These are phyloP conservation scores for Periophthalmus modestus DNA, from an alignment of 2,113 vertebrate genomes.

Conservation along the genomic window DNA sequence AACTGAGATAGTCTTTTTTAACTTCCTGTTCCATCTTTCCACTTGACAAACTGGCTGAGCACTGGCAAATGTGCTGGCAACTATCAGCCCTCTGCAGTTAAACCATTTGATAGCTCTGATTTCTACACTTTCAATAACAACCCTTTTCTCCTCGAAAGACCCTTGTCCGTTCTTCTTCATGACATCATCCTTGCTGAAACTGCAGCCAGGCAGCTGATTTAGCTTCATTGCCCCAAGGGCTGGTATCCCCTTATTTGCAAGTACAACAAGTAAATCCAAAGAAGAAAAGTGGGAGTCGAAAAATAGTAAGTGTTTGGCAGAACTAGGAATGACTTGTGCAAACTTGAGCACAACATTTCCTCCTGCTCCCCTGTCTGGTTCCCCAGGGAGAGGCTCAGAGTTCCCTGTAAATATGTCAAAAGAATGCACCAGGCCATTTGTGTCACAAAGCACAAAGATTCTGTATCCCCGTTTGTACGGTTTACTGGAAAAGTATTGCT, in stretches of 20 bases:
- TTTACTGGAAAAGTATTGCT: constrained; percentile 16
- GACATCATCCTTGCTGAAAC: constrained; percentile 4
- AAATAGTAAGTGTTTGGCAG: constrained; percentile 17
- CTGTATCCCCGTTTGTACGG: constrained; percentile 24
- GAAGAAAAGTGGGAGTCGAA: constrained; percentile 30
- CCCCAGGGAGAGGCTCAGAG: constrained; percentile 6
- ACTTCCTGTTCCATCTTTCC: constrained; percentile 22
- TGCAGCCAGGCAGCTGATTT: constrained; percentile 12
- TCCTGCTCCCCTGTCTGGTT: constrained; percentile 6
- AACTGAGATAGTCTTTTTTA: constrained; percentile 22
- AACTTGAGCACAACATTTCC: constrained; percentile 27
- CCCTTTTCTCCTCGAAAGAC: constrained; percentile 18
- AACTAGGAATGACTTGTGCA: constrained; percentile 15
- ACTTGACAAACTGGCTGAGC: constrained; percentile 10
- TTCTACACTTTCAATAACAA: constrained; percentile 5
- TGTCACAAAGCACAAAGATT: constrained; percentile 30
- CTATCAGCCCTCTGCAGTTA: constrained; percentile 18
- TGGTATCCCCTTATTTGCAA: constrained; percentile 28
- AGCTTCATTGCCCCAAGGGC: constrained; percentile 22
- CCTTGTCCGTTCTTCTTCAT: constrained; percentile 31
- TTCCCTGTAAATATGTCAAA: constrained; percentile 17
- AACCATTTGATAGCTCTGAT: constrained; percentile 34
- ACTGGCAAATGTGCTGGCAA: constrained; percentile 40
- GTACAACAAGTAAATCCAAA: constrained; percentile 24
- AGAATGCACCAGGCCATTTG: constrained; percentile 36